Evolutionary conservation across 2,113 vertebrate genomes (phyloP), one percentile per base, ranked within the genome.

Genomic region (Odocoileus hemionus): DNA sequence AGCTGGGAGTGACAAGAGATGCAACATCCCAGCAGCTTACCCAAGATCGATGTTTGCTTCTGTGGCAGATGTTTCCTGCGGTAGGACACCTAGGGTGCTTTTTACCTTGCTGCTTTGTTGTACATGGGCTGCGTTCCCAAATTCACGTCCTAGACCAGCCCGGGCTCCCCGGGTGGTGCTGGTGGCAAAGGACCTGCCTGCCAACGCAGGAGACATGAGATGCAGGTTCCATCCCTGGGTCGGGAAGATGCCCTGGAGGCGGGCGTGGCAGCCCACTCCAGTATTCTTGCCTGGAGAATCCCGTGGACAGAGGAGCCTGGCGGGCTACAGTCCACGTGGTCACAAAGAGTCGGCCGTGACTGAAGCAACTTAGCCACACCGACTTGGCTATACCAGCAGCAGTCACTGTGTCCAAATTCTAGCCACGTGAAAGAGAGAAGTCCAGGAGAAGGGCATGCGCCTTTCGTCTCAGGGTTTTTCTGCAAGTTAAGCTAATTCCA

Each of bases 211-310:
- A n/a, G 10, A 74, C 36, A 39, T 39, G 39, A 39, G 67, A 39
- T 5, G n/a, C 5, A 39, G n/a, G 5, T 74, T 74, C 0, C 0
- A 13, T 23, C 67, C 23, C 19, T 39, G n/a, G 19, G 23, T 70
- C 0, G 10, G n/a, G n/a, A 70, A 3, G 67, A 70, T 39, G 19
- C n/a, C 67, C 67, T 70, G n/a, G 67, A 23, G 67, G 67, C 23
- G 36, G 67, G 10, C n/a, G 13, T 39, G n/a, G 67, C 67, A 70
- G 0, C 23, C n/a, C n/a, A 39, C 67, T 70, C 19, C 21, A 39
- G n/a, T 70, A 13, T 70, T 70, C 67, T 39, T 23, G 67, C 19
- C n/a, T 70, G 19, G 67, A 23, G 6, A 23, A 70, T 70, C 5
- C 67, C 19, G 23, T 70, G 67, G 67, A 23, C 67, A 6, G n/a